Conservation (phyloP, 2,113 vertebrate genomes). For the Scomber colias region DNA sequence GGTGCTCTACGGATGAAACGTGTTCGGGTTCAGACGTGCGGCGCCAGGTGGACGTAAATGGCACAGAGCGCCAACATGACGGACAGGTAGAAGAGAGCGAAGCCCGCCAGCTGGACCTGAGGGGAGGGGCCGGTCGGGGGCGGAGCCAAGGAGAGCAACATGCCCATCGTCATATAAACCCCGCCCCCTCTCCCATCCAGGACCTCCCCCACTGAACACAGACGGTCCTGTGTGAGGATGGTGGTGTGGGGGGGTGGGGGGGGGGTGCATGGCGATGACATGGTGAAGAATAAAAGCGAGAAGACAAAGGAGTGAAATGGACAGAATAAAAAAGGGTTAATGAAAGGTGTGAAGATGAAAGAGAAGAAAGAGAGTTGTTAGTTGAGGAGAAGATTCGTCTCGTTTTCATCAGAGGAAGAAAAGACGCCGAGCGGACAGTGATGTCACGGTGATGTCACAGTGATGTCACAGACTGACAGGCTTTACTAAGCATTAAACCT, state of each 20-base stretch:
- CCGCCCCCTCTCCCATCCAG: slow-evolving; percentile 62
- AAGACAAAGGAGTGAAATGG: slow-evolving; percentile 12
- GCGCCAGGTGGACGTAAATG: slow-evolving; percentile 89
- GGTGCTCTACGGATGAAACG: no score
- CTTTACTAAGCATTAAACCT: no score
- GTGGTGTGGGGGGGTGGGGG: not conserved
- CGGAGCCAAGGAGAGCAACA: slow-evolving; percentile 90
- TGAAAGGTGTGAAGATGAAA: slow-evolving; percentile 43
- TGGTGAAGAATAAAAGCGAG: not conserved
- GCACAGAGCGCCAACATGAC: slow-evolving; percentile 92
- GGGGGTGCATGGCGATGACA: slow-evolving; percentile 22
- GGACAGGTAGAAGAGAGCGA: slow-evolving; percentile 95
- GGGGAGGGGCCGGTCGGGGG: slow-evolving; percentile 84
- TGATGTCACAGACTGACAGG: no score
- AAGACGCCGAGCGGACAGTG: not conserved
- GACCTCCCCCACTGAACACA: slow-evolving; percentile 89
- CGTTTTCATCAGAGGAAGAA: not conserved
- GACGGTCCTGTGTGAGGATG: slow-evolving; percentile 85
- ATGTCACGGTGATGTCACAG: not conserved
- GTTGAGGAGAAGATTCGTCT: slow-evolving; percentile 3
- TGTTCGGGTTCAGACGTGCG: slow-evolving; percentile 78
- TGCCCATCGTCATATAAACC: slow-evolving; percentile 85
- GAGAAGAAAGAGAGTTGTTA: slow-evolving; percentile 61
- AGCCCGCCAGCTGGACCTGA: slow-evolving; percentile 90
- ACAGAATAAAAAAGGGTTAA: slow-evolving; percentile 30